Conservation (phyloP, 2,113 vertebrate species). For the Macquaria ambigua region DNA sequence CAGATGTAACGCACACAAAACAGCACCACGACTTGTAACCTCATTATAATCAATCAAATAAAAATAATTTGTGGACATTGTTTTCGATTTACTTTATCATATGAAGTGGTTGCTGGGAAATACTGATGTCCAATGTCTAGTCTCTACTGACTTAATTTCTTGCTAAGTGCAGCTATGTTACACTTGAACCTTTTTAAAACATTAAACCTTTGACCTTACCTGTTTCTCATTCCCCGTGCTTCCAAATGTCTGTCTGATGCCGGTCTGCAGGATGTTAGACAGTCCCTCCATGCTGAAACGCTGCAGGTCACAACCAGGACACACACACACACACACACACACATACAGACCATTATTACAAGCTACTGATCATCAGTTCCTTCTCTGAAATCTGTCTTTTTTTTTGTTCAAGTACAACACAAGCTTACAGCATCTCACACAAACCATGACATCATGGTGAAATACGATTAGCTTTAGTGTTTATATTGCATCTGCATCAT, state of each 20-base stretch:
- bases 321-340: constrained; percentile 16
- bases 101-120: background rate
- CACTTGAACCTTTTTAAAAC: background rate
- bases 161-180: background rate
- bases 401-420: background rate
- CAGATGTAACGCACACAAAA: background rate
- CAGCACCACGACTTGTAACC: background rate
- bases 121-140: background rate
- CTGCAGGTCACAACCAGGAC: constrained; percentile 75
- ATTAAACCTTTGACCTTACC: constrained; percentile 78
- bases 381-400: no score
- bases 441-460: background rate
- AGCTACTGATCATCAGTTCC: background rate
- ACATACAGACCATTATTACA: background rate
- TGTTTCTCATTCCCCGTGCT: constrained; percentile 93
- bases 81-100: background rate
- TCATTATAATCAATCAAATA: background rate
- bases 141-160: background rate
- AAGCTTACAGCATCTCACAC: background rate
- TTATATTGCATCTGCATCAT: constrained; percentile 5
- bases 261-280: constrained; percentile 95
- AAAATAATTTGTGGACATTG: background rate
- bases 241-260: constrained; percentile 97
- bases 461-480: background rate
- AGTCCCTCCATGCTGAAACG: constrained; percentile 99